Evolutionary conservation across 1,140 invertebrate species (phyloP).

Genomic region (Chironomus striatipennis): DNA sequence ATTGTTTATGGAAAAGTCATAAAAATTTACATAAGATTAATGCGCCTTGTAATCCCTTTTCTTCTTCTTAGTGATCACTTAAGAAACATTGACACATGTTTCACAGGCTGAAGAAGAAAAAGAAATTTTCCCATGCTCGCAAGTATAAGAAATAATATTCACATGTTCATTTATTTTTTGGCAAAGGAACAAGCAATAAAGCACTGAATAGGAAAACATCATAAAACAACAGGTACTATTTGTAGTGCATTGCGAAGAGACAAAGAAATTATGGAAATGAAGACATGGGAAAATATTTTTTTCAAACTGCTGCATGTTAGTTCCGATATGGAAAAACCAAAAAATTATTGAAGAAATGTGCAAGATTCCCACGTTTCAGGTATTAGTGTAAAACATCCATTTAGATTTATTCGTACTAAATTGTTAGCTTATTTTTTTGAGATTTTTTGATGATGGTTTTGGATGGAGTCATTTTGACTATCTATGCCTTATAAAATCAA

Average conservation of each 20-base stretch:
- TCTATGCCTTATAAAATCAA: too few relatives aligned
- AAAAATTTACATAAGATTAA: constrained; percentile 7
- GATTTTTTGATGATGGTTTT: too few relatives aligned
- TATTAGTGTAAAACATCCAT: neutral
- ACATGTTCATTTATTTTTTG: too few relatives aligned
- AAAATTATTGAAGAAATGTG: neutral
- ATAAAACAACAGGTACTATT: constrained; percentile 20
- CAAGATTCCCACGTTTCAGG: constrained; percentile 15
- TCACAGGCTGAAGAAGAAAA: neutral
- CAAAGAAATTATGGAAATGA: constrained; percentile 19
- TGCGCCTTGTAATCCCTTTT: neutral
- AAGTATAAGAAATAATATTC: neutral
- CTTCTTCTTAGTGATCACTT: neutral
- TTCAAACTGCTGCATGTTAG: neutral
- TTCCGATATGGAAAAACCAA: constrained; percentile 21
- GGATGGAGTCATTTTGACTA: too few relatives aligned
- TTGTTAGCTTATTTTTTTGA: too few relatives aligned
- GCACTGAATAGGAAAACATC: constrained; percentile 2
- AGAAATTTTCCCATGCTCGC: constrained; percentile 7
- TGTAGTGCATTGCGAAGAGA: neutral
- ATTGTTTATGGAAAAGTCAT: constrained; percentile 2
- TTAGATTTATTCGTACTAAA: too few relatives aligned
- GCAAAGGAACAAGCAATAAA: constrained; percentile 16
- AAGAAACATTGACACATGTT: neutral
- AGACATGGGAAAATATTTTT: constrained; percentile 15